Conservation (phyloP, 2,797 vertebrate species). For the Pangasius mekongensis region DNA sequence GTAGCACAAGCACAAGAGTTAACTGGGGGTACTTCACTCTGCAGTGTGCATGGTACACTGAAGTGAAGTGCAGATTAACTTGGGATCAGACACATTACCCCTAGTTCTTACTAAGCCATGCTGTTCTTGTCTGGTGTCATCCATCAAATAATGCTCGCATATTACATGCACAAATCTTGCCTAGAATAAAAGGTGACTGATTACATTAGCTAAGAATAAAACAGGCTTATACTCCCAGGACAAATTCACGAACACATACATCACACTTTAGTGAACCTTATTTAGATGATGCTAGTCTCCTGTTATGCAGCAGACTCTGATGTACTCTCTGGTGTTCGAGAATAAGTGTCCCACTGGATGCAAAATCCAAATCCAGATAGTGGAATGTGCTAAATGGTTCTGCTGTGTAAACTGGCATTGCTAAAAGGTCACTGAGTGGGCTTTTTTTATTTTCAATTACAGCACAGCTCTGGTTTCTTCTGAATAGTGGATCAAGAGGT, state of each 20-base stretch:
- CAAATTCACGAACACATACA: slow-evolving; percentile 11
- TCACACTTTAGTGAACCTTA: slow-evolving; percentile 23
- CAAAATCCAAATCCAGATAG: slow-evolving; percentile 37
- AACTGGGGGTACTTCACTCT: not conserved
- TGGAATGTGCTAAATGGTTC: slow-evolving; percentile 47
- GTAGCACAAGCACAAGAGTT: not conserved
- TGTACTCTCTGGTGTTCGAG: slow-evolving; percentile 33
- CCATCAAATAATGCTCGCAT: slow-evolving; percentile 20
- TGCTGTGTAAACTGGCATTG: slow-evolving; percentile 48
- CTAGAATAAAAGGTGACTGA: slow-evolving; percentile 23
- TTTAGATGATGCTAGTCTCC: slow-evolving; percentile 19
- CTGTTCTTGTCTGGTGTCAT: slow-evolving; percentile 21
- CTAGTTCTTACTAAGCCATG: not conserved
- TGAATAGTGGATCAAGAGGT: slow-evolving; percentile 47
- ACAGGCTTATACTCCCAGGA: slow-evolving; percentile 5
- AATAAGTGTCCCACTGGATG: slow-evolving; percentile 49
- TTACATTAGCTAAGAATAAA: slow-evolving; percentile 37
- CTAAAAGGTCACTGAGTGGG: slow-evolving; percentile 53
- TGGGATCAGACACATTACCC: slow-evolving; percentile 4
- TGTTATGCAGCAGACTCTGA: slow-evolving; percentile 8
- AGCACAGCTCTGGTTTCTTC: slow-evolving; percentile 50
- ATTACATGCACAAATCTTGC: slow-evolving; percentile 16
- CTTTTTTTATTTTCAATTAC: slow-evolving; percentile 52
- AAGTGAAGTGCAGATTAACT: not conserved
- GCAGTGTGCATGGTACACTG: not conserved